Conservation (phyloP, 1,140 invertebrate species). For the Pantala flavescens region DNA sequence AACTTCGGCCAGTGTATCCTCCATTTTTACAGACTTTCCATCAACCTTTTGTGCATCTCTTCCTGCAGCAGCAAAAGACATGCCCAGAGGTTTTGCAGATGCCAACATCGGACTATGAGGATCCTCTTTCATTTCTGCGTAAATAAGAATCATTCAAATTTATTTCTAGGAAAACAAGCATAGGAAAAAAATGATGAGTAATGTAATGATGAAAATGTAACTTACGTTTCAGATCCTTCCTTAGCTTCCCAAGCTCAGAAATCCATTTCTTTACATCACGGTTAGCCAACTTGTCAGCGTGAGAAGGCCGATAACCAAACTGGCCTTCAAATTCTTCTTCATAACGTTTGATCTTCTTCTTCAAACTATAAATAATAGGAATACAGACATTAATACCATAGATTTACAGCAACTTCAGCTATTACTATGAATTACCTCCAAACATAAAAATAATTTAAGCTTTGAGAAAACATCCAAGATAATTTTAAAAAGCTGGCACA, state of each 20-base stretch:
- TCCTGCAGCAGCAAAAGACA: constrained; percentile 33
- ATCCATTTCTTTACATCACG: constrained; percentile 67
- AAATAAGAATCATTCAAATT: constrained; percentile 15
- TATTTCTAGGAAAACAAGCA: no score
- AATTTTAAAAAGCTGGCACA: no score
- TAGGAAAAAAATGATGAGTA: no score
- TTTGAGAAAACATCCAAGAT: no score
- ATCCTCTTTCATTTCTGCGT: constrained; percentile 52
- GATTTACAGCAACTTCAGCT: no score
- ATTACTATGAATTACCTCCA: no score
- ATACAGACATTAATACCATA: constrained; percentile 8
- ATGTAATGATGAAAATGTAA: no score
- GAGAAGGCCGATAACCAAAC: constrained; percentile 73
- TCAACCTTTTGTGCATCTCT: constrained; percentile 46
- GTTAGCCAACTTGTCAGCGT: constrained; percentile 78
- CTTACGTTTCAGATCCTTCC: constrained; percentile 69
- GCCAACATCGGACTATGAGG: constrained; percentile 40
- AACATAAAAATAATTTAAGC: no score
- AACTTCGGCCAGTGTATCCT: constrained; percentile 52
- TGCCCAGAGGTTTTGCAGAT: constrained; percentile 30
- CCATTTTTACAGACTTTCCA: constrained; percentile 46
- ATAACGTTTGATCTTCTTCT: constrained; percentile 76
- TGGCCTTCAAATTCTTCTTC: constrained; percentile 75
- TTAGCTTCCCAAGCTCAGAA: constrained; percentile 63
- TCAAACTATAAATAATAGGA: constrained; percentile 42